A percentile compares a stretch with the other conserved stretches of the same genome.
These are phyloP conservation scores for Tragopan temminckii DNA, from an alignment of 2,797 vertebrate genomes.

Conservation along the genomic window DNA sequence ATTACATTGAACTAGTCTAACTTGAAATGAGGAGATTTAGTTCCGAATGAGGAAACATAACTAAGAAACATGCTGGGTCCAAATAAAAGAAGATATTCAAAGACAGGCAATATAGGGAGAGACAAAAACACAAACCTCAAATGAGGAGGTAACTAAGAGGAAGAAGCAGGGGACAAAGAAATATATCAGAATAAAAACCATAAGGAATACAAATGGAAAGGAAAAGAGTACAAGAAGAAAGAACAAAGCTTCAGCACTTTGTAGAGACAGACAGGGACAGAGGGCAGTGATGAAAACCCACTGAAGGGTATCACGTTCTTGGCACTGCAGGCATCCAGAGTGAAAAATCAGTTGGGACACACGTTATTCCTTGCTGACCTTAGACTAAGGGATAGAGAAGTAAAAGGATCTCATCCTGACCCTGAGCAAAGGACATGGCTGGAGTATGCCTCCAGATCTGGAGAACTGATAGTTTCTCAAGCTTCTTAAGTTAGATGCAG, in stretches of 20 bases:
- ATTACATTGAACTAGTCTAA: not conserved
- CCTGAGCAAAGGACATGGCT: not conserved
- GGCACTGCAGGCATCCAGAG: not conserved
- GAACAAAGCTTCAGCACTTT: not conserved
- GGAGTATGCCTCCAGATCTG: not conserved
- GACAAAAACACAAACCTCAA: not conserved
- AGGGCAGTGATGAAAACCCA: not conserved
- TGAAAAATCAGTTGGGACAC: not conserved
- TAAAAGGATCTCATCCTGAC: not conserved
- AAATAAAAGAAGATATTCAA: not conserved
- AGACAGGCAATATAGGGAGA: not conserved
- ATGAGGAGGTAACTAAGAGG: not conserved
- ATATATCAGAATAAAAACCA: not conserved
- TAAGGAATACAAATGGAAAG: not conserved
- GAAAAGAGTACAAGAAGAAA: not conserved
- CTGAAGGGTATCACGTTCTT: not conserved
- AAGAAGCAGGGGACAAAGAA: not conserved
- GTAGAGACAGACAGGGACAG: not conserved
- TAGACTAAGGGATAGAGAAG: not conserved
- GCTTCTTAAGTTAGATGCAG: accelerated
- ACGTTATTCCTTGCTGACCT: not conserved
- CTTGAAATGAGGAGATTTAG: not conserved
- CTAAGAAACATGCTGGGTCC: not conserved
- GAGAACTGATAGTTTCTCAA: not conserved
- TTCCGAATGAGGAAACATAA: not conserved